A percentile compares a stretch with the other conserved stretches of the same genome.
These are phyloP conservation scores for Hippocampus guttulatus DNA, from an alignment of 2,113 vertebrate genomes.

Conservation along the genomic window DNA sequence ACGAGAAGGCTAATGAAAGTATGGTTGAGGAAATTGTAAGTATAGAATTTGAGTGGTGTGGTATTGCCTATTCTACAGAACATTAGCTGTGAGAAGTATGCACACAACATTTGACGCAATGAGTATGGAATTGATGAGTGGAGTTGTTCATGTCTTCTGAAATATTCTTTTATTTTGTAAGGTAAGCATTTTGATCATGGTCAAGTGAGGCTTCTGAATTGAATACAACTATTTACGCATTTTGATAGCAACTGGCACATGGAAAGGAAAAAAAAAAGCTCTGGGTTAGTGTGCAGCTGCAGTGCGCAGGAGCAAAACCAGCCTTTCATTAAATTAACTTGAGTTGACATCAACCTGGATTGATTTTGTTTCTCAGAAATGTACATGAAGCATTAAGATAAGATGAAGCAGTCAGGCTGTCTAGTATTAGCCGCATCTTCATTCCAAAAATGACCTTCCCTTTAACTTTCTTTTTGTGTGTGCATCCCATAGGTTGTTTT, in stretches of 20 bases:
- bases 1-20: too few species aligned
- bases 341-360: conserved; percentile 4
- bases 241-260: background rate
- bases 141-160: too few species aligned
- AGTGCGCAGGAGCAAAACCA: conserved; percentile 8
- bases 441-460: background rate
- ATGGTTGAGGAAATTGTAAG: too few species aligned
- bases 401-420: background rate
- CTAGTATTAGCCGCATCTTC: background rate
- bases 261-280: background rate
- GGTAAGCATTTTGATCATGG: too few species aligned
- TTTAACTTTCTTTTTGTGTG: background rate
- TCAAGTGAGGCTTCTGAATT: too few species aligned
- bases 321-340: background rate
- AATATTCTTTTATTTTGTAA: too few species aligned
- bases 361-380: background rate
- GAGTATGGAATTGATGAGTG: too few species aligned
- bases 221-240: too few species aligned
- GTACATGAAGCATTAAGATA: background rate
- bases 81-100: too few species aligned
- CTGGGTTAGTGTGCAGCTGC: conserved; percentile 1
- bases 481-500: background rate
- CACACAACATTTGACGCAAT: too few species aligned
- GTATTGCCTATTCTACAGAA: too few species aligned
- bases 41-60: too few species aligned